phyloP scores from a whole-genome alignment of 2,113 vertebrate genomes.

The Gila orcuttii region DNA sequence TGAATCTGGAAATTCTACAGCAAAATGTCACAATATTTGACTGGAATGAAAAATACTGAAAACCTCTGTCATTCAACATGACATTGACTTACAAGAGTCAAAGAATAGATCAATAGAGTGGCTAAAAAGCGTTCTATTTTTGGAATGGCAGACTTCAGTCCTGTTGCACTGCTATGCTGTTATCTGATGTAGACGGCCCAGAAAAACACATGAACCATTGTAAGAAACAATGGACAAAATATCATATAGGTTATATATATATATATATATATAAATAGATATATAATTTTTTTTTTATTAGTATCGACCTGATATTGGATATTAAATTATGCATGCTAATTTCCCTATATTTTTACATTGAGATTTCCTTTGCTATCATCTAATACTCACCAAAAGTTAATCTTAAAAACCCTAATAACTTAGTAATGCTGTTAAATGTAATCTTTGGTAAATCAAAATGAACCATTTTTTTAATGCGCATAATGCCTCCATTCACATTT shows the following conservation, averaged over 20 bases:
- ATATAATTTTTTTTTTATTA: neutral
- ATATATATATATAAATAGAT: no score
- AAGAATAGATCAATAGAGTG: slow-evolving; percentile 29
- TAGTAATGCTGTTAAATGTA: no score
- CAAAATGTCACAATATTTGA: neutral
- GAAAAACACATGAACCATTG: neutral
- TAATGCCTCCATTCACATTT: neutral
- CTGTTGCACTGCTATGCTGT: neutral
- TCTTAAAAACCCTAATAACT: neutral
- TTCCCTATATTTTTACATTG: neutral
- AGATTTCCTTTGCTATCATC: neutral
- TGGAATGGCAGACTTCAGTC: slow-evolving; percentile 2
- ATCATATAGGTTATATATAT: neutral
- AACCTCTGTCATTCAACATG: slow-evolving; percentile 16
- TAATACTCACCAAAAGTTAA: neutral
- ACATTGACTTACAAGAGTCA: slow-evolving; percentile 24
- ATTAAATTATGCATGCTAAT: neutral
- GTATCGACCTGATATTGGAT: neutral
- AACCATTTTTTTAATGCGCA: no score
- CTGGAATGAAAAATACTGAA: neutral
- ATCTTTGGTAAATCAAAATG: no score
- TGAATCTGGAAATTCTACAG: neutral
- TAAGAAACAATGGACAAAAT: neutral
- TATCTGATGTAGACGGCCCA: neutral
- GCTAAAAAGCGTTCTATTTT: slow-evolving; percentile 7